Evolutionary conservation across 2,113 vertebrate species (phyloP), one percentile per base, ranked within the genome.

Genomic region (Oreocharis arfaki): DNA sequence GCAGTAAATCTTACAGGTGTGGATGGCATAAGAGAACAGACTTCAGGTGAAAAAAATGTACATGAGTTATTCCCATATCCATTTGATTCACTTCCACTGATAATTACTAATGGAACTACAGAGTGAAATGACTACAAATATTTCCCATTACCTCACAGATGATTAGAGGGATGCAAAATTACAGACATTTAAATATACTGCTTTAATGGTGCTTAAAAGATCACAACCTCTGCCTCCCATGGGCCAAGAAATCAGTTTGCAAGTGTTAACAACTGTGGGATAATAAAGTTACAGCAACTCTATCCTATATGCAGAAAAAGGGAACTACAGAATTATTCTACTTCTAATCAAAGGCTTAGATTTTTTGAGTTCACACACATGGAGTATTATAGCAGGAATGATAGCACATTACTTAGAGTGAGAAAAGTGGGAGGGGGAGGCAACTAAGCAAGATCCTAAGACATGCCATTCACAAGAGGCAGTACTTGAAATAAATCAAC

Each of bases 401-500:
- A n/a, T 1, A 82, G 65, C 47, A 71, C 70, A 81, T 42, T 37
- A 89, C 33, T 73, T 11, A 18, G 39, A 90, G 84, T 47, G 75
- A 78, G 86, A 79, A 63, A 91, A 81, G 44, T 11, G 11, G 19
- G 65, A 47, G 46, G 28, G n/a, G 10, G n/a, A 57, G 8, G 7
- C 60, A 85, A 24, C 39, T 37, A 24, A 75, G 50, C 16, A 63
- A 87, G 28, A 78, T 50, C 39, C 30, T 26, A 63, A 87, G 47
- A 78, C 21, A 28, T 57, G 47, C 22, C 61, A 67, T 83, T 94
- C 79, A 76, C 67, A 88, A 92, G 10, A 44, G 33, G 56, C 64
- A 84, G 65, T 42, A 46, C 80, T 86, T 63, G 33, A 97, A 94
- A 90, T 76, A 91, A 86, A 70, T 87, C 79, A 77, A 41, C 52